Evolutionary conservation across 2,888 invertebrate species (phyloP), one percentile per base, ranked within the genome.

Genomic region (Sturmia bella): DNA sequence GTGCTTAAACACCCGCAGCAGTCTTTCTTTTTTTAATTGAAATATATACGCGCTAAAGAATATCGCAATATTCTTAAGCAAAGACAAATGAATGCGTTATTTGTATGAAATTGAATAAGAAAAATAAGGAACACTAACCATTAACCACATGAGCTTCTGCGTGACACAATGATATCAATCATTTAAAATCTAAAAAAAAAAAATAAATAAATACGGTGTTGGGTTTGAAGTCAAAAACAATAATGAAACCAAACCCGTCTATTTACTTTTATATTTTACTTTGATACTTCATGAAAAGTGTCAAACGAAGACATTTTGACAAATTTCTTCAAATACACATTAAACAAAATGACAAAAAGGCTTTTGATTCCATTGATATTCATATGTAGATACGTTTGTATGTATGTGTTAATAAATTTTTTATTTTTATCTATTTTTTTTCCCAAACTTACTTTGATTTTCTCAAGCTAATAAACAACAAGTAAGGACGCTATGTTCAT

Each of bases 71-170:
- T 54, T 45, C 66, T 57, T 45, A 6, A 39, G 27, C 13, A 45
- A 21, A 7, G 3, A 15, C 12, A 61, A 0, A 39, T 19, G 21
- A 6, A 52, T 39, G 6, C 21, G 5, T 39, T 59, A 43, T 41
- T 59, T 17, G n/a, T 41, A 6, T 17, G 43, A 19, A 68, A 66
- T 41, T 41, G 27, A 57, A 27, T 43, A 15, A 52, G 50, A 77
- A 56, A 17, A 19, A 69, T 64, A 66, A 37, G 45, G 41, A 69
- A 43, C 72, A 63, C 73, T 70, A 59, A 32, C 59, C 66, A 79
- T 89, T 88, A 88, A 87, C 89, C 87, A 89, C 88, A 89, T 89
- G 89, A 88, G 89, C 89, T 87, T 86, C 88, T 89, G 89, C 89
- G 89, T 89, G 89, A 89, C 89, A 88, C 84, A 85, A 87, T 84